These are phyloP conservation scores for Myotis brandtii DNA, from an alignment of 2,113 vertebrate species.

Conservation along the genomic window DNA sequence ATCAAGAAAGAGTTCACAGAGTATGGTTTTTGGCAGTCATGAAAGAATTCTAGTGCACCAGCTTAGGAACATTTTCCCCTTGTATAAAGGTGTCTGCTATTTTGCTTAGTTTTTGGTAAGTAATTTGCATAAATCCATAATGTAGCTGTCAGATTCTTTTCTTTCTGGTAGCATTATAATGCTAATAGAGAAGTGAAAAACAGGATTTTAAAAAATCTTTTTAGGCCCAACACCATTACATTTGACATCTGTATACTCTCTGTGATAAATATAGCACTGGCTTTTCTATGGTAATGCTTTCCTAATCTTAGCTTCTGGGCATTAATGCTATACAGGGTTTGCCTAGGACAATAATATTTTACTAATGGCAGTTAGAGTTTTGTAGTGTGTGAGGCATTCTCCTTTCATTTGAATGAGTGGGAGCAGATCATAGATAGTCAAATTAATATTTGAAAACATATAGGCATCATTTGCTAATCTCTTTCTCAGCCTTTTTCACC, in stretches of 20 bases:
- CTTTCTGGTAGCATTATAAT: constrained; percentile 76
- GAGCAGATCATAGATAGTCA: neutral
- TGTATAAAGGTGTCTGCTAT: constrained; percentile 60
- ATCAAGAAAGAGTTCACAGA: constrained; percentile 58
- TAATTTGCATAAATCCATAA: constrained; percentile 84
- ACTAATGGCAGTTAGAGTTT: constrained; percentile 24
- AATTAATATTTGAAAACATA: constrained; percentile 13
- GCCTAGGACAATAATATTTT: constrained; percentile 47
- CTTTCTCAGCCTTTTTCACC: fast-evolving
- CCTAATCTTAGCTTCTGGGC: constrained; percentile 66
- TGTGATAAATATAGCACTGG: constrained; percentile 65
- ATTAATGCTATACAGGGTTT: constrained; percentile 45
- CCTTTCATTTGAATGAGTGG: neutral
- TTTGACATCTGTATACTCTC: constrained; percentile 76
- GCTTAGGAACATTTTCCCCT: constrained; percentile 58
- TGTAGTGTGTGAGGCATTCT: neutral
- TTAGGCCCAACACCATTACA: constrained; percentile 60
- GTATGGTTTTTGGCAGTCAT: constrained; percentile 53
- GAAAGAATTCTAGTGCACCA: constrained; percentile 52
- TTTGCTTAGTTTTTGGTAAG: constrained; percentile 74
- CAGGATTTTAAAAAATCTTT: constrained; percentile 71
- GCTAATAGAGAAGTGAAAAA: constrained; percentile 78
- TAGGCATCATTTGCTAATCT: neutral
- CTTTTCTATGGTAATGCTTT: constrained; percentile 68
- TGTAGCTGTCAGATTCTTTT: constrained; percentile 64